phyloP scores from a whole-genome alignment of 2,888 invertebrate genomes.

The Zonitis immaculata region DNA sequence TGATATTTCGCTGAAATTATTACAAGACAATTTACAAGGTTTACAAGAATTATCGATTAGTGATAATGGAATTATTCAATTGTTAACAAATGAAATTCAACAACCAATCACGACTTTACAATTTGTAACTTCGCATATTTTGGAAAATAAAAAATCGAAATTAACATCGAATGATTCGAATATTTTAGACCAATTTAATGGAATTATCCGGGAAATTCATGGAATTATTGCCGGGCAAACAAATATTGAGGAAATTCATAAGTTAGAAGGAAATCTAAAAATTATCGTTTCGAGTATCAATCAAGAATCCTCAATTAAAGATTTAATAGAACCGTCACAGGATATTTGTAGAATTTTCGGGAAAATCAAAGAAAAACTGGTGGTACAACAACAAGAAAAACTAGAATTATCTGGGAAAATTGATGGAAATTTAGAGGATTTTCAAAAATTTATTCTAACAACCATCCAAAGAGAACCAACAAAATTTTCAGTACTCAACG shows the following conservation, averaged over 20 bases:
- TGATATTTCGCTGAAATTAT: conserved; percentile 31
- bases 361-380: conserved; percentile 34
- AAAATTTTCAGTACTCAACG: conserved; percentile 29
- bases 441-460: conserved; percentile 26
- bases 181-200: conserved; percentile 26
- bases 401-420: no score
- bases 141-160: conserved; percentile 40
- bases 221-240: conserved; percentile 7
- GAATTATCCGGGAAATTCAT: conserved; percentile 8
- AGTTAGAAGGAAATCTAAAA: conserved; percentile 31
- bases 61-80: conserved; percentile 34
- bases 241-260: no score
- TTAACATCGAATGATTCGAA: conserved; percentile 37
- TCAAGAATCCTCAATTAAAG: conserved; percentile 45
- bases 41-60: conserved; percentile 36
- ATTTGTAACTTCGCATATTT: conserved; percentile 39
- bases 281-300: conserved; percentile 40
- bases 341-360: conserved; percentile 39
- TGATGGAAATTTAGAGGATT: conserved; percentile 23
- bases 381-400: conserved; percentile 21
- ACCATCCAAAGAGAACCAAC: conserved; percentile 21
- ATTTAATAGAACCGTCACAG: conserved; percentile 45
- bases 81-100: conserved; percentile 37
- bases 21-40: conserved; percentile 38
- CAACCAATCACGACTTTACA: conserved; percentile 43